Conservation (phyloP, 2,113 vertebrate species). For the Mesocricetus auratus region DNA sequence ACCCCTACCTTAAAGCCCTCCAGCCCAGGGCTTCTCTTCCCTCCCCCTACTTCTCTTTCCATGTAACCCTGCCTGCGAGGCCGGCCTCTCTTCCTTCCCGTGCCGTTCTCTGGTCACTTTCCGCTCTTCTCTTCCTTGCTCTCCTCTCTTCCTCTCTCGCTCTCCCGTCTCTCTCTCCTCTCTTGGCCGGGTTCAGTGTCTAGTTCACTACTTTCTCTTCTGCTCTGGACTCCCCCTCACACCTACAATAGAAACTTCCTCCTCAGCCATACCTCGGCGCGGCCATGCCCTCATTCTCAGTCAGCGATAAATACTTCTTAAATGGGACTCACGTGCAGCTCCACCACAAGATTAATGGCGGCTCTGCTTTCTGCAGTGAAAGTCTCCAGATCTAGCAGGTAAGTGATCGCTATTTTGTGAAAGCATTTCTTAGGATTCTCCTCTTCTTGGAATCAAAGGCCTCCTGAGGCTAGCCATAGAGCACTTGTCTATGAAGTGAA, state of each 20-base stretch:
- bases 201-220: not conserved
- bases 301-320: not conserved
- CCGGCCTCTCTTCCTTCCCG: not conserved
- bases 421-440: not conserved
- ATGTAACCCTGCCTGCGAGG: not conserved
- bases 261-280: not conserved
- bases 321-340: not conserved
- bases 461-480: not conserved
- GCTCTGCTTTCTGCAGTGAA: not conserved
- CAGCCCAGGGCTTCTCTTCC: not conserved
- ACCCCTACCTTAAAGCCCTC: not conserved
- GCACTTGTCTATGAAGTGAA: not conserved
- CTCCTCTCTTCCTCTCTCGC: not conserved
- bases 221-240: not conserved
- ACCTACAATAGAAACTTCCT: not conserved
- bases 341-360: not conserved
- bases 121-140: not conserved
- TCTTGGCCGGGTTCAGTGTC: not conserved
- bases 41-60: not conserved
- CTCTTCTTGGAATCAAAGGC: not conserved
- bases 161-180: not conserved
- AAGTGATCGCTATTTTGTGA: not conserved
- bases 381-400: not conserved
- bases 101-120: not conserved
- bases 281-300: not conserved